Evolutionary conservation across 1,140 invertebrate species (phyloP).

Genomic region (Lamellibrachia luymesi): DNA sequence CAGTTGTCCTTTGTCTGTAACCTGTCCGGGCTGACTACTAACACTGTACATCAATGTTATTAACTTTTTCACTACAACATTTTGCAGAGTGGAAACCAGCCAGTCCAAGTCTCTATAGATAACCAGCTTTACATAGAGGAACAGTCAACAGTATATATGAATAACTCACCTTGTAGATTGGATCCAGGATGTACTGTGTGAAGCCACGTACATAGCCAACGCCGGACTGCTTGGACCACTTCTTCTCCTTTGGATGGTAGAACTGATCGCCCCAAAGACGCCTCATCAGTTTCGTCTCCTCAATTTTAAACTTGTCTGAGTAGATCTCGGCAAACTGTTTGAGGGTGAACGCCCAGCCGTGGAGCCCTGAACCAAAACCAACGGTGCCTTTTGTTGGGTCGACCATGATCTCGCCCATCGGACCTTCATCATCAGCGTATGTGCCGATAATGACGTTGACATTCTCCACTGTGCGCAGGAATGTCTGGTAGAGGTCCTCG

Average conservation of each 20-base stretch:
- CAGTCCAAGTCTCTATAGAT: too few species aligned
- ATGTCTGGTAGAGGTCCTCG: constrained; percentile 98
- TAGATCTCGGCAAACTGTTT: constrained; percentile 99
- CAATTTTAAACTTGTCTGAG: constrained; percentile 96
- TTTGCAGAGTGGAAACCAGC: too few species aligned
- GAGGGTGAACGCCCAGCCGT: constrained; percentile 99
- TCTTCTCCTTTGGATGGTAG: constrained; percentile 84
- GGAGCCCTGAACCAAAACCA: constrained; percentile 97
- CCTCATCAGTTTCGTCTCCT: constrained; percentile 95
- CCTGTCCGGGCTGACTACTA: too few species aligned
- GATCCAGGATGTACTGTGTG: constrained; percentile 97
- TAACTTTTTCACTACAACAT: too few species aligned
- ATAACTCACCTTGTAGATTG: constrained; percentile 86
- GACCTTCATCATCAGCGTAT: constrained; percentile 94
- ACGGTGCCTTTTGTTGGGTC: constrained; percentile 97
- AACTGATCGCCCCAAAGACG: constrained; percentile 92
- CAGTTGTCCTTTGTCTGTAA: too few species aligned
- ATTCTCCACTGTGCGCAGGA: constrained; percentile 99
- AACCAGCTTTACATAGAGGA: neutral
- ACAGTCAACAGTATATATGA: neutral
- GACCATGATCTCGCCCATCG: constrained; percentile 84
- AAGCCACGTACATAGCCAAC: constrained; percentile 90
- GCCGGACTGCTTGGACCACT: constrained; percentile 92
- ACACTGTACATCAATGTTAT: too few species aligned
- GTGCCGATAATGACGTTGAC: constrained; percentile 99